Evolutionary conservation across 53 echinoderm and acorn worm species (phyloP).

Genomic region (Echinometra lucunter): DNA sequence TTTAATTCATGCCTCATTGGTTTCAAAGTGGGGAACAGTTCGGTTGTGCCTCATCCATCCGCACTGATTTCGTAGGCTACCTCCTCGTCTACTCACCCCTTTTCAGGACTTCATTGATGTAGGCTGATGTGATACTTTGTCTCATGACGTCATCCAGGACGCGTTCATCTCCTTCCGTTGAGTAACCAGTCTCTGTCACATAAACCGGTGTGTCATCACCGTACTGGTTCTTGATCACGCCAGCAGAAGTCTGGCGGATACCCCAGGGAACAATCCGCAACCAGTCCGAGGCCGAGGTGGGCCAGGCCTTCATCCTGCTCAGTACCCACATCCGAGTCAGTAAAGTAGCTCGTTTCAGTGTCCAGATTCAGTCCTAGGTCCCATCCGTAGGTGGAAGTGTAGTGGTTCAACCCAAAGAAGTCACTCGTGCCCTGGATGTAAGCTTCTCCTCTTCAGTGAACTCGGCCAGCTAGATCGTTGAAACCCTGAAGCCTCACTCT

Average conservation of each 20-base stretch:
- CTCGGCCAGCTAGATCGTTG: slow-evolving; percentile 78
- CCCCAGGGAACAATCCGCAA: slow-evolving; percentile 91
- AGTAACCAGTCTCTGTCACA: slow-evolving; percentile 92
- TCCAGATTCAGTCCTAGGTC: slow-evolving; percentile 35
- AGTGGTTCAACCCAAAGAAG: slow-evolving; percentile 92
- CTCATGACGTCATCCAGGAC: slow-evolving; percentile 83
- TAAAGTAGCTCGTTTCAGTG: slow-evolving; percentile 66
- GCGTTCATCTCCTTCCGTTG: slow-evolving; percentile 76
- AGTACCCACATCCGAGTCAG: slow-evolving; percentile 72
- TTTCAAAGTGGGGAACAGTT: too few species aligned
- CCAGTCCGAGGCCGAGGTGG: slow-evolving; percentile 78
- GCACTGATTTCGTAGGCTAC: too few species aligned
- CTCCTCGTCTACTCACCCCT: slow-evolving; percentile 63
- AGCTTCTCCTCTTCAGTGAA: slow-evolving; percentile 81
- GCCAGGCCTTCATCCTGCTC: slow-evolving; percentile 76
- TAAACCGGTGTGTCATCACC: slow-evolving; percentile 79
- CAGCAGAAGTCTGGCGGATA: slow-evolving; percentile 79
- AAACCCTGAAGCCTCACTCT: slow-evolving; percentile 80
- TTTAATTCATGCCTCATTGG: too few species aligned
- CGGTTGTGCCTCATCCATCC: too few species aligned
- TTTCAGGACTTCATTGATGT: slow-evolving; percentile 95
- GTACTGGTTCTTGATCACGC: slow-evolving; percentile 84
- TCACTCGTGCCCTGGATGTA: slow-evolving; percentile 73
- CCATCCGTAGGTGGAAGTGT: slow-evolving; percentile 76
- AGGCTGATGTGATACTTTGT: slow-evolving; percentile 81